Conservation (phyloP, 64 coral and sea anemone species). For the Astreopora myriophthalma region DNA sequence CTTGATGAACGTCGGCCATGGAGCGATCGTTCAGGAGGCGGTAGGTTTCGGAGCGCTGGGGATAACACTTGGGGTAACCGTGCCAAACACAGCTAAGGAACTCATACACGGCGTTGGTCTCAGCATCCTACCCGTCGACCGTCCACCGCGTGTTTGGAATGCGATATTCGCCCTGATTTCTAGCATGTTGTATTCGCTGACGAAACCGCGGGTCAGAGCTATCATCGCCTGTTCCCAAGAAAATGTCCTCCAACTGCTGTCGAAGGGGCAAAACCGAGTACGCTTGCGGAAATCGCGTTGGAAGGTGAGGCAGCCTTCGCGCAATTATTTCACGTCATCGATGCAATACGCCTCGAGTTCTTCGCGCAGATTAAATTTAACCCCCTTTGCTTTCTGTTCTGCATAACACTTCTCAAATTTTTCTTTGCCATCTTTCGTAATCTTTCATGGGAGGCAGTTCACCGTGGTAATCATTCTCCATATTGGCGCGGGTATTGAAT, state of each 20-base stretch:
- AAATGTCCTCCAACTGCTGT: background rate
- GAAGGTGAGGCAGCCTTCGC: conserved; percentile 5
- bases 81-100: too few species aligned
- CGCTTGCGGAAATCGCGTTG: background rate
- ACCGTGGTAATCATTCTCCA: too few species aligned
- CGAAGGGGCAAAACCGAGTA: background rate
- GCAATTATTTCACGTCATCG: conserved; percentile 12
- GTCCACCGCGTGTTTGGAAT: background rate
- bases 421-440: background rate
- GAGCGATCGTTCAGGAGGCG: too few species aligned
- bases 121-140: too few species aligned
- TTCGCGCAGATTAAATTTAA: too few species aligned
- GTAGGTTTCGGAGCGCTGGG: too few species aligned
- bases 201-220: background rate
- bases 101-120: background rate
- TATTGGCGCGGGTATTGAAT: too few species aligned
- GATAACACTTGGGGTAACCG: too few species aligned
- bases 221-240: too few species aligned
- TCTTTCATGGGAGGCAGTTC: too few species aligned
- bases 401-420: conserved; percentile 5
- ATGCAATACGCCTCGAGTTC: conserved; percentile 37
- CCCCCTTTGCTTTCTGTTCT: too few species aligned
- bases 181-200: background rate
- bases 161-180: background rate
- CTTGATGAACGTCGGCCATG: too few species aligned